phyloP scores from a whole-genome alignment of 1,140 invertebrate species.

The Eubasilissa regina region DNA sequence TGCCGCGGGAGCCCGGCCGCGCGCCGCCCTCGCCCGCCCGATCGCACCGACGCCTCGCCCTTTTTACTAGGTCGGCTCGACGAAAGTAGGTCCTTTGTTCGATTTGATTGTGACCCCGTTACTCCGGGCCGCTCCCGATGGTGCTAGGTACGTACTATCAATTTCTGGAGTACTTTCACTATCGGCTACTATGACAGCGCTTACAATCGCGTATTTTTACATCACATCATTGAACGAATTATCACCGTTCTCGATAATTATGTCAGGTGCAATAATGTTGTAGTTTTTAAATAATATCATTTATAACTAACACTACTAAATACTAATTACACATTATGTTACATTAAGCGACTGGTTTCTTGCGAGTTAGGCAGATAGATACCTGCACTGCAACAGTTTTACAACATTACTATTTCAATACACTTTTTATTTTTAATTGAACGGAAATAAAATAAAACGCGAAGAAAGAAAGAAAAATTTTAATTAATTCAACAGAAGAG shows the following conservation, averaged over 20 bases:
- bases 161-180: constrained; percentile 9
- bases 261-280: not conserved
- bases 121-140: not conserved
- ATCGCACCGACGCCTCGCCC: too few relatives aligned
- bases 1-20: not conserved
- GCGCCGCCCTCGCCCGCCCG: not conserved
- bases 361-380: too few relatives aligned
- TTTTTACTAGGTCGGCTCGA: not conserved
- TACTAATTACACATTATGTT: too few relatives aligned
- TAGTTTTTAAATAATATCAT: too few relatives aligned
- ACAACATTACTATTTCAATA: too few relatives aligned
- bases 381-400: too few relatives aligned
- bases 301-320: too few relatives aligned
- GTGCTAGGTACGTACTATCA: not conserved
- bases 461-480: too few relatives aligned
- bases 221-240: not conserved
- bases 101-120: not conserved
- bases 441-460: too few relatives aligned
- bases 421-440: too few relatives aligned
- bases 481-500: too few relatives aligned
- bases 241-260: not conserved
- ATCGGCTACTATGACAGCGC: constrained; percentile 3
- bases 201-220: not conserved
- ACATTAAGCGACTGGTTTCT: too few relatives aligned
- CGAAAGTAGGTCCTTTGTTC: not conserved